These are phyloP conservation scores for Acanthopleura granulata DNA, from an alignment of 2,888 invertebrate genomes.

Conservation along the genomic window DNA sequence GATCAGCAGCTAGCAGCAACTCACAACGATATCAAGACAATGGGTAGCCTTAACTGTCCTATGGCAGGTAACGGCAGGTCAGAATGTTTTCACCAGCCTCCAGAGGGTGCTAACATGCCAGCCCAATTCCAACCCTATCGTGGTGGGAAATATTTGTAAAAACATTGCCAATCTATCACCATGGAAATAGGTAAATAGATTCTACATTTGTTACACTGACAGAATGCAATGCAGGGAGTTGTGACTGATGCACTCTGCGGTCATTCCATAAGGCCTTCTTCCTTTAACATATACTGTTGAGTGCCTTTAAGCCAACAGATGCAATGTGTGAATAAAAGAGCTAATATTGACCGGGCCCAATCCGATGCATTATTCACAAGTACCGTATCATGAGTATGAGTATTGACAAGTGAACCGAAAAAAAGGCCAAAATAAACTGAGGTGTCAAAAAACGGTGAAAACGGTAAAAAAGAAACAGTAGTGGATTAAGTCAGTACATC, in stretches of 20 bases:
- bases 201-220: background rate
- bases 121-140: background rate
- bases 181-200: conserved; percentile 5
- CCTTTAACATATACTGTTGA: no score
- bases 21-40: no score
- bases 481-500: background rate
- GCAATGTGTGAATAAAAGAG: no score
- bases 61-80: no score
- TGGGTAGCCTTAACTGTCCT: no score
- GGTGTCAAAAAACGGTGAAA: background rate
- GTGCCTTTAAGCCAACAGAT: no score
- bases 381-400: background rate
- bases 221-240: no score
- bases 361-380: background rate
- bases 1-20: no score
- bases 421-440: background rate
- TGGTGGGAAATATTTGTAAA: background rate
- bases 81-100: no score
- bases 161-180: background rate
- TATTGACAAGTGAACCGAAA: background rate
- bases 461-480: background rate
- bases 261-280: no score
- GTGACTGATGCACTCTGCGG: no score
- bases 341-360: background rate
- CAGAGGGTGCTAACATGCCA: no score